A percentile compares a stretch with the other conserved stretches of the same genome.
Conservation (phyloP, 2,113 vertebrate genomes). For the Chrysemys picta region DNA sequence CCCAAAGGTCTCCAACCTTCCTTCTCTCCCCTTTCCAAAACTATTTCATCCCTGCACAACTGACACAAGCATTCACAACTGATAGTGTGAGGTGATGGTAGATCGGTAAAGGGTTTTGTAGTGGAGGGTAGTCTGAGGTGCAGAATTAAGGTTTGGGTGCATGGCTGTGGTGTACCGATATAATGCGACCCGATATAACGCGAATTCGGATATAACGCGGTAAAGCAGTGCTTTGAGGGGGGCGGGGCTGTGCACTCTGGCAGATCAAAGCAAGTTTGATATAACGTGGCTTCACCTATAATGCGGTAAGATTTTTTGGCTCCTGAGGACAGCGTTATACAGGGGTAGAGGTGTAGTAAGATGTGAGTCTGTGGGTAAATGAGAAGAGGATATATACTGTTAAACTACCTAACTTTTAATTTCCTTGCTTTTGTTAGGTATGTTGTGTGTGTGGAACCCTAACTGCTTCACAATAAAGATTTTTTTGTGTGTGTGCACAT, state of each 20-base stretch:
- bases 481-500: fast-evolving
- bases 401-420: no score
- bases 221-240: no score
- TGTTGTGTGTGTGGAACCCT: no score
- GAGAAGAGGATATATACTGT: no score
- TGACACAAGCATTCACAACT: not conserved
- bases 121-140: not conserved
- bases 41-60: not conserved
- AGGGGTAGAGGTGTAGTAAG: not conserved
- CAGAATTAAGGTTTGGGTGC: not conserved
- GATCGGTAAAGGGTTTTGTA: not conserved
- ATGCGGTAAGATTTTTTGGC: no score
- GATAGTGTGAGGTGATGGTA: not conserved
- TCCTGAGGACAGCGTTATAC: no score
- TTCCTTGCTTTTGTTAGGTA: no score
- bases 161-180: not conserved
- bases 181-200: no score
- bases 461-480: not conserved
- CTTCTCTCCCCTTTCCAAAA: not conserved
- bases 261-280: no score
- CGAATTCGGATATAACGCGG: no score
- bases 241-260: no score
- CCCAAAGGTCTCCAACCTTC: not conserved
- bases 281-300: no score
- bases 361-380: not conserved